Percentiles rank a stretch among this genome's conserved stretches.
These are phyloP conservation scores for Trichosurus vulpecula DNA, from an alignment of 2,797 vertebrate species.

Conservation along the genomic window DNA sequence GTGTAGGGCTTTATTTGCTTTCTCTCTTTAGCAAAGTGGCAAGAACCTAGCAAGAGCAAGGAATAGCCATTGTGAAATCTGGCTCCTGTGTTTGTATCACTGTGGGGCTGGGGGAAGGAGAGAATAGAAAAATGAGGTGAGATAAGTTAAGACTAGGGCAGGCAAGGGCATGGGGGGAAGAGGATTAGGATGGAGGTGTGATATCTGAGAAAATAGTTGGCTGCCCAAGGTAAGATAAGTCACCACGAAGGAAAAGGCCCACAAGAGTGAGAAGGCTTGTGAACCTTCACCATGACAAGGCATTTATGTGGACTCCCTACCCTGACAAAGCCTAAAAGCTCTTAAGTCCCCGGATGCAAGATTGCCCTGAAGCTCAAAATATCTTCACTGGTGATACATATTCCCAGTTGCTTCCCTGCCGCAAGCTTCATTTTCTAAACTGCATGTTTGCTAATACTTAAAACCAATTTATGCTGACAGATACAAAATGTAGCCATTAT, in stretches of 20 bases:
- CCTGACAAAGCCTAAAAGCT: constrained; percentile 16
- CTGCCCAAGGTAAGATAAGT: background rate
- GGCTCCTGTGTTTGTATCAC: background rate
- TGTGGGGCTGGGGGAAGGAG: background rate
- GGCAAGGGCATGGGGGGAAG: background rate
- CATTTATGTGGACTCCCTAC: rapidly evolving
- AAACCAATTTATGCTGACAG: constrained; percentile 31
- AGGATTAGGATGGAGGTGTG: background rate
- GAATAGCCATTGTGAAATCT: constrained; percentile 26
- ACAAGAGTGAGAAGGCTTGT: background rate
- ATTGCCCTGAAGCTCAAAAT: background rate
- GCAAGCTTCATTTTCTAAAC: constrained; percentile 10
- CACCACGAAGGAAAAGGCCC: background rate
- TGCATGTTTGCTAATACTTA: constrained; percentile 10
- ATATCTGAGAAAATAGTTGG: background rate
- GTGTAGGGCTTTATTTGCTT: background rate
- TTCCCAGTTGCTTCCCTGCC: background rate
- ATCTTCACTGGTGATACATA: background rate
- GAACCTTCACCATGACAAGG: background rate
- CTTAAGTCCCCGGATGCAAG: background rate
- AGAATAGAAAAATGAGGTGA: background rate
- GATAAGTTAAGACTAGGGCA: background rate
- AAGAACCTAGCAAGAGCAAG: background rate
- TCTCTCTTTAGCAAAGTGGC: constrained; percentile 33
- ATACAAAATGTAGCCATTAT: constrained; percentile 36